These are phyloP conservation scores for Neotoma lepida DNA, from an alignment of 2,113 vertebrate species.

Conservation along the genomic window DNA sequence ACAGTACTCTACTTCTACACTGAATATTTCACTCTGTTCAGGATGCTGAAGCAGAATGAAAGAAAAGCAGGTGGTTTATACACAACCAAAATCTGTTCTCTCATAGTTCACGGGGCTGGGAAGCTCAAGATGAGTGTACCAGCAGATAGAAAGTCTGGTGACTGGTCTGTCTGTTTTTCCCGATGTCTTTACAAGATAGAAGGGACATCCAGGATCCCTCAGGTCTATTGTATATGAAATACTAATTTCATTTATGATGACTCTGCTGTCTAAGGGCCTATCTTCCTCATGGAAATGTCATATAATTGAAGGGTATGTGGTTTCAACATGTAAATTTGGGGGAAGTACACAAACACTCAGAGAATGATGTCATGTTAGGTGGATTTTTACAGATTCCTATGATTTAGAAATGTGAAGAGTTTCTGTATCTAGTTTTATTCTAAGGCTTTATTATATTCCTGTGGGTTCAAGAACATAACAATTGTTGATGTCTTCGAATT, in stretches of 20 bases:
- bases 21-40: not conserved
- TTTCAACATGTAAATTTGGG: not conserved
- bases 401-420: not conserved
- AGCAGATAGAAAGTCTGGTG: not conserved
- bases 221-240: not conserved
- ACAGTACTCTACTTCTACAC: not conserved
- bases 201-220: not conserved
- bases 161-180: not conserved
- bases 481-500: constrained; percentile 66
- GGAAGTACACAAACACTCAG: not conserved
- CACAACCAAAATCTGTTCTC: not conserved
- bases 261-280: not conserved
- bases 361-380: not conserved
- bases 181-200: not conserved
- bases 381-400: not conserved
- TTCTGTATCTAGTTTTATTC: not conserved
- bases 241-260: not conserved
- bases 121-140: not conserved
- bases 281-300: not conserved
- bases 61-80: not conserved
- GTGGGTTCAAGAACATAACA: constrained; percentile 44
- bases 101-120: not conserved
- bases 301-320: not conserved
- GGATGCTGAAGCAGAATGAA: not conserved
- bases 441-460: not conserved